These are phyloP conservation scores for Coelopa pilipes DNA, from an alignment of 2,888 invertebrate genomes.

Conservation along the genomic window DNA sequence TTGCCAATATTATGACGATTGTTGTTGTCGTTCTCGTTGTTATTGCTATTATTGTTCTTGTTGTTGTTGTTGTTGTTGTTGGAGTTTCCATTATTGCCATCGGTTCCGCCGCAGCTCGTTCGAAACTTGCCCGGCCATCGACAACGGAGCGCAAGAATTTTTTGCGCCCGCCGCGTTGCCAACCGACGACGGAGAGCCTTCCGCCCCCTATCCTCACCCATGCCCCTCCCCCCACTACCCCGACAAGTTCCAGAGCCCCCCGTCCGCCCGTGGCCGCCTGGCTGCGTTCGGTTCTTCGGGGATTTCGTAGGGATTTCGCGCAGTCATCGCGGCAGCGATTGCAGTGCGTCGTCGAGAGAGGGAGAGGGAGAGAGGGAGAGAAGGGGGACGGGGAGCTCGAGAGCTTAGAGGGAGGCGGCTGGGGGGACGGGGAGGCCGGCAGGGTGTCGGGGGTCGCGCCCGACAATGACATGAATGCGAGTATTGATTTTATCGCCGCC, in stretches of 20 bases:
- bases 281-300: constrained; percentile 21
- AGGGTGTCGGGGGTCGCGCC: neutral
- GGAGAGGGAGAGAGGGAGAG: no score
- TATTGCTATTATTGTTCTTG: neutral
- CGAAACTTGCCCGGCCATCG: neutral
- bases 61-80: no score
- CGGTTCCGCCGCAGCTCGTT: neutral
- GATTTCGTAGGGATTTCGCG: constrained; percentile 19
- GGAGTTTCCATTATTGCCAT: neutral
- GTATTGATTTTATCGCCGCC: constrained; percentile 29
- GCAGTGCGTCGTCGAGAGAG: constrained; percentile 4
- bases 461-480: constrained; percentile 11
- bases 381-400: neutral
- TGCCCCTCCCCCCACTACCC: neutral
- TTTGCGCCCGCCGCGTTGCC: no score
- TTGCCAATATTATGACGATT: neutral
- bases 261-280: neutral
- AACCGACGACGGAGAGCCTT: constrained; percentile 8
- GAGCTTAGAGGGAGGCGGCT: no score
- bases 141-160: neutral
- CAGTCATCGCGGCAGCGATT: neutral
- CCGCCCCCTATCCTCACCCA: neutral
- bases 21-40: constrained; percentile 1
- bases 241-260: no score
- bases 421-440: neutral